Evolutionary conservation across 2,888 invertebrate species (phyloP).

Genomic region (Perithous albicinctus): DNA sequence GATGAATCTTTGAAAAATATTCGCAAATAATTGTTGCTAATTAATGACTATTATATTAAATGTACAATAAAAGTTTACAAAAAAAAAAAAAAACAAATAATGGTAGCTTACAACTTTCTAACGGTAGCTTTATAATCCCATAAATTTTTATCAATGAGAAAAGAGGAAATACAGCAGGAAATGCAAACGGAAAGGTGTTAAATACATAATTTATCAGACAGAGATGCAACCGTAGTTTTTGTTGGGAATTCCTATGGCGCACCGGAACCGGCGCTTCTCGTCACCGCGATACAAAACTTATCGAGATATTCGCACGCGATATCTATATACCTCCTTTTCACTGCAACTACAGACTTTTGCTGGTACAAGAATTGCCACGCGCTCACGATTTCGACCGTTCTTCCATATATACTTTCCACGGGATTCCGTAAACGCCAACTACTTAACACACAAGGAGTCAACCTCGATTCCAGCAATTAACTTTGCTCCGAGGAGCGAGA

Average conservation of each 20-base stretch:
- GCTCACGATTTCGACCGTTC: neutral
- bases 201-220: neutral
- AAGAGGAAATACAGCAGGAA: neutral
- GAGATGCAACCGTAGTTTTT: neutral
- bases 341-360: neutral
- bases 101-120: too few relatives aligned
- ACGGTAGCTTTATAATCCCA: neutral
- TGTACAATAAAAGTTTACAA: too few relatives aligned
- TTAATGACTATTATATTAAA: too few relatives aligned
- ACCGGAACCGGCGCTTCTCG: too few relatives aligned
- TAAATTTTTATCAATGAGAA: neutral
- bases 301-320: constrained; percentile 12
- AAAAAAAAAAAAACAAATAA: too few relatives aligned
- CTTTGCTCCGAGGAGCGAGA: constrained; percentile 2
- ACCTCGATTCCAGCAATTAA: constrained; percentile 6
- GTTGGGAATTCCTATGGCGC: neutral
- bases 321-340: constrained; percentile 3
- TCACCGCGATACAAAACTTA: neutral
- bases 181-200: neutral
- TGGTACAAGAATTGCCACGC: neutral
- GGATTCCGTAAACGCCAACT: neutral
- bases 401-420: constrained; percentile 7
- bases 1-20: too few relatives aligned
- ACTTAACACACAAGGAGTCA: neutral
- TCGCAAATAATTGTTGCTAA: too few relatives aligned